Evolutionary conservation across 2,888 invertebrate genomes (phyloP).

Genomic region (Lycocerus yunnanus): DNA sequence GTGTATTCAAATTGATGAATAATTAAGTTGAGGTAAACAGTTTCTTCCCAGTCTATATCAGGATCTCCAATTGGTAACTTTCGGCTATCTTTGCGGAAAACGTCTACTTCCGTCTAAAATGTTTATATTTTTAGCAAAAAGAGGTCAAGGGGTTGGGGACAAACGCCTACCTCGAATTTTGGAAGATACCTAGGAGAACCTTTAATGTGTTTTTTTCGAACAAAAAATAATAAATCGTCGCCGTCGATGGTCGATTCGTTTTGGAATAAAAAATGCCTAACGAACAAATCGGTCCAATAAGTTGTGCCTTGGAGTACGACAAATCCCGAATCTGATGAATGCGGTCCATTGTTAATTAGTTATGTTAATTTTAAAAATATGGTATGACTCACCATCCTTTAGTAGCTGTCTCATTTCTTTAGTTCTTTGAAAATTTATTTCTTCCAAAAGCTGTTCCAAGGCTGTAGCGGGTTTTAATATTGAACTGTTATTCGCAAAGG

Average conservation of each 20-base stretch:
- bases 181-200: slow-evolving; percentile 85
- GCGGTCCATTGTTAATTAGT: background rate
- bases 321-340: slow-evolving; percentile 80
- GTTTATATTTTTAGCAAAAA: background rate
- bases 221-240: slow-evolving; percentile 94
- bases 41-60: slow-evolving; percentile 99
- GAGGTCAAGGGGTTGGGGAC: background rate
- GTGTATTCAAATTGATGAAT: slow-evolving; percentile 99
- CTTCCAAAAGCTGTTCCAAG: slow-evolving; percentile 84
- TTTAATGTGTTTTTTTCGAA: slow-evolving; percentile 88
- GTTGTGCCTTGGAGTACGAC: slow-evolving; percentile 91
- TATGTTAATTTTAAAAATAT: background rate
- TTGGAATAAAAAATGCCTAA: slow-evolving; percentile 90
- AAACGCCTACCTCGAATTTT: slow-evolving; percentile 77
- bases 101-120: slow-evolving; percentile 89
- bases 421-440: slow-evolving; percentile 89
- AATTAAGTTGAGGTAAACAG: slow-evolving; percentile 95
- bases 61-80: slow-evolving; percentile 96
- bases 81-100: slow-evolving; percentile 95
- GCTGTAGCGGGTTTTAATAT: slow-evolving; percentile 66
- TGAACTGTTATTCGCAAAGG: slow-evolving; percentile 50
- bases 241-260: slow-evolving; percentile 87
- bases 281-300: slow-evolving; percentile 95
- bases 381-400: slow-evolving; percentile 73
- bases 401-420: slow-evolving; percentile 88